Evolutionary conservation across 2,797 vertebrate genomes (phyloP), one percentile per base, ranked within the genome.

Genomic region (Characodon lateralis): DNA sequence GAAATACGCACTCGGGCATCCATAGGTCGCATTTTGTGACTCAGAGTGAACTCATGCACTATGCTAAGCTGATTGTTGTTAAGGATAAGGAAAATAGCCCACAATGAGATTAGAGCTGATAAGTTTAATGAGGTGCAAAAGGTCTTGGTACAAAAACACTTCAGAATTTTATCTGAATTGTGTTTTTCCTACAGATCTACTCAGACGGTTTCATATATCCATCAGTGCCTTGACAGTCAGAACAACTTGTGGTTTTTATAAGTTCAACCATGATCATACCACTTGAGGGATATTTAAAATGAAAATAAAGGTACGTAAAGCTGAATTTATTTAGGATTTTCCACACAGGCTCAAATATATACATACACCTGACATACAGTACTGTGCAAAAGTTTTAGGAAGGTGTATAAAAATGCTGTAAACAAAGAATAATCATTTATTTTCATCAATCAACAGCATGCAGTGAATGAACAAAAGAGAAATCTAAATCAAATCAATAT

Each of bases 81-180:
- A 70, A 70, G 71, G 70, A 85, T 86, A 73, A 81, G 89, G 79
- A 83, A 13, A 63, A 0, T 65, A 70, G 56, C 79, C 81, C 78
- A 77, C 68, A 71, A 66, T 10, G 59, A 86, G 89, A 73, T 82
- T 83, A 86, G 35, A 81, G 53, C 78, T 87, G 83, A 89, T 91
- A 86, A 85, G 78, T 83, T 83, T 74, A 85, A 85, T 86, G 86
- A 85, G 48, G 78, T 79, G 72, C 59, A 68, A 89, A 90, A 82
- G 12, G 61, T 69, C 59, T 78, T 84, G 83, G 77, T 5, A 2
- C 12, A 68, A 68, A 43, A 20, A 53, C 16, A 46, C 22, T 39
- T 41, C 4, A 41, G 31, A 16, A 43, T 76, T 75, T 74, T 71
- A 79, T 81, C 83, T 83, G 79, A 56, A 26, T 63, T 78, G 68